Evolutionary conservation across 2,888 invertebrate genomes (phyloP), one percentile per base, ranked within the genome.

Genomic region (Hypsopygia costalis): DNA sequence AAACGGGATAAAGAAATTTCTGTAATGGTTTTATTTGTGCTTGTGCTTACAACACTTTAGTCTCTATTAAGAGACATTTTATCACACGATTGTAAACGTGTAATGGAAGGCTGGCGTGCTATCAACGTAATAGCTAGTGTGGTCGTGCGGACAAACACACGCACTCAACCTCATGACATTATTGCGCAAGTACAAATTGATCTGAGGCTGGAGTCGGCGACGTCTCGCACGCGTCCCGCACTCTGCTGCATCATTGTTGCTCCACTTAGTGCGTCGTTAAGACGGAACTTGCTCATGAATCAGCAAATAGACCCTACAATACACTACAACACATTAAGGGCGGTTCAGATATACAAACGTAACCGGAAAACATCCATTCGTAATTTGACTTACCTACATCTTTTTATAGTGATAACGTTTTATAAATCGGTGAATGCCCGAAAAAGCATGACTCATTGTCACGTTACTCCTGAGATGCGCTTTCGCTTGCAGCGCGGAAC

Each of bases 291-390:
- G 51, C 31, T 30, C 46, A 58, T 71, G 72, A 71, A 63, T 74
- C 68, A 72, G 69, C 74, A 68, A 49, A 41, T 51, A 52, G 55
- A 55, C 49, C 50, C 47, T 16, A 30, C 8, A 30, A 37, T 21
- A 44, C 50, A 50, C 43, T 41, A 38, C 50, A 58, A 70, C 69
- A 71, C 55, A 69, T 55, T 56, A 65, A 49, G 58, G 72, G 69
- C 68, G 69, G 69, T 30, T 37, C 58, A 54, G 60, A 67, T 55
- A 51, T 55, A 40, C 37, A 51, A 44, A 38, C 47, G 46, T 32
- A 37, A 52, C 55, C 52, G 55, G 61, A 62, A 60, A 58, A 44
- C 47, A 49, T 54, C 46, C 45, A 48, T 52, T n/a, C n/a, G n/a
- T n/a, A n/a, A n/a, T n/a, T n/a, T n/a, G n/a, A n/a, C n/a, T n/a